Conservation (phyloP, 2,888 invertebrate genomes). For the Brenthis hecate region DNA sequence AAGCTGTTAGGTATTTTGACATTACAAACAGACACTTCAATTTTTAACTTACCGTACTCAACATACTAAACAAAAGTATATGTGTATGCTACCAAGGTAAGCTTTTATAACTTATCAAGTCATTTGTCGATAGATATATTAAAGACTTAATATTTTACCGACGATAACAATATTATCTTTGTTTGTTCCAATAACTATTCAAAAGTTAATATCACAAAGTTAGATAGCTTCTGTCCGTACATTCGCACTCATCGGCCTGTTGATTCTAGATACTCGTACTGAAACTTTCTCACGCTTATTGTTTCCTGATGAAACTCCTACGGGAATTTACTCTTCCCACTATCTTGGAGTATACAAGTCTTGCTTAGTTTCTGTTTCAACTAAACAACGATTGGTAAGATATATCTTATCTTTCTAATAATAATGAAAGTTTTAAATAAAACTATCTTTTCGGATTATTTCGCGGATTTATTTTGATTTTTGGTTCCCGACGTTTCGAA, state of each 20-base stretch:
- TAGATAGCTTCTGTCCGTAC: conserved; percentile 13
- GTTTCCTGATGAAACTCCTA: conserved; percentile 52
- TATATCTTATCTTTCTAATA: no score
- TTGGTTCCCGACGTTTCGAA: no score
- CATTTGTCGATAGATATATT: no score
- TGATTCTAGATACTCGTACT: conserved; percentile 56
- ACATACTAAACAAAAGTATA: no score
- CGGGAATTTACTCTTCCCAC: conserved; percentile 27
- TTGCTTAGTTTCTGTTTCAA: conserved; percentile 4
- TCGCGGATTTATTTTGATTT: no score
- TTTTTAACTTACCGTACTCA: no score
- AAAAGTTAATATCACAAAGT: conserved; percentile 18
- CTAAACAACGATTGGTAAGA: neutral
- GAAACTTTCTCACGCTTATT: conserved; percentile 55
- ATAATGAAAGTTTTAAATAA: no score
- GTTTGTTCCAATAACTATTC: conserved; percentile 10
- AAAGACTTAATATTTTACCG: neutral
- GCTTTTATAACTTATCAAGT: no score
- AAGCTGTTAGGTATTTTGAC: no score
- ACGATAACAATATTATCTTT: conserved; percentile 10
- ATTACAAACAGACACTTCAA: no score
- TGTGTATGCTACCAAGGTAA: no score
- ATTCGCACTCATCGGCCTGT: conserved; percentile 43
- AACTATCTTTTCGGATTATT: no score
- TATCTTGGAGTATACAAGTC: neutral